A percentile compares a stretch with the other conserved stretches of the same genome.
These are phyloP conservation scores for Leucania comma DNA, from an alignment of 2,888 invertebrate species.

Conservation along the genomic window DNA sequence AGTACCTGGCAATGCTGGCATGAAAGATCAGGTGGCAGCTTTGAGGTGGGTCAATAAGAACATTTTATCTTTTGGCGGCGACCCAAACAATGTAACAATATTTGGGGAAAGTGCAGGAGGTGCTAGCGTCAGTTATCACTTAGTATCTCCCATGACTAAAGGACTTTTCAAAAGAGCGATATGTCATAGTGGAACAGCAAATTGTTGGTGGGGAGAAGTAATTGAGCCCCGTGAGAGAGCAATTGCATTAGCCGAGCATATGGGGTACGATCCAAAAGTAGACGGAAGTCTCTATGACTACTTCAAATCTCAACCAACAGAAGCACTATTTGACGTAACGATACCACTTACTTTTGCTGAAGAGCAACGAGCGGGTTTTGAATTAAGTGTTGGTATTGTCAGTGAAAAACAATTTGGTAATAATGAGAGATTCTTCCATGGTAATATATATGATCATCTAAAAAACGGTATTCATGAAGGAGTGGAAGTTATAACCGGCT, in stretches of 20 bases:
- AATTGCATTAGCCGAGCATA: conserved; percentile 66
- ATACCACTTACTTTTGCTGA: conserved; percentile 63
- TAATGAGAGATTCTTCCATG: conserved; percentile 67
- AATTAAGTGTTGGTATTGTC: conserved; percentile 64
- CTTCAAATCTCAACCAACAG: conserved; percentile 65
- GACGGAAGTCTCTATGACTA: conserved; percentile 66
- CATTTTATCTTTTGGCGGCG: conserved; percentile 72
- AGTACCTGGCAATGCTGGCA: conserved; percentile 78
- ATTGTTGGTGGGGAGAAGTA: conserved; percentile 91
- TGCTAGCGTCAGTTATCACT: conserved; percentile 69
- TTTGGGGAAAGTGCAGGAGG: conserved; percentile 78
- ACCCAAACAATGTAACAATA: conserved; percentile 72
- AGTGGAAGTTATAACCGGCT: conserved; percentile 92
- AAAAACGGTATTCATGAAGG: conserved; percentile 81
- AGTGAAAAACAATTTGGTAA: conserved; percentile 71
- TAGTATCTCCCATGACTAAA: conserved; percentile 78
- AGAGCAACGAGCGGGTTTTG: conserved; percentile 33
- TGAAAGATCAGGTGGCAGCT: conserved; percentile 80
- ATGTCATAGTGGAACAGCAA: conserved; percentile 92
- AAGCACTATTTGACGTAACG: conserved; percentile 50
- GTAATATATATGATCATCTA: conserved; percentile 72
- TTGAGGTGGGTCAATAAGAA: conserved; percentile 74
- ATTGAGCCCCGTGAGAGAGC: conserved; percentile 88
- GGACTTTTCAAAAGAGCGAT: conserved; percentile 86
- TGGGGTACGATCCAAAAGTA: conserved; percentile 70